Conservation (phyloP, 2,888 invertebrate species). For the Coelopa pilipes region DNA sequence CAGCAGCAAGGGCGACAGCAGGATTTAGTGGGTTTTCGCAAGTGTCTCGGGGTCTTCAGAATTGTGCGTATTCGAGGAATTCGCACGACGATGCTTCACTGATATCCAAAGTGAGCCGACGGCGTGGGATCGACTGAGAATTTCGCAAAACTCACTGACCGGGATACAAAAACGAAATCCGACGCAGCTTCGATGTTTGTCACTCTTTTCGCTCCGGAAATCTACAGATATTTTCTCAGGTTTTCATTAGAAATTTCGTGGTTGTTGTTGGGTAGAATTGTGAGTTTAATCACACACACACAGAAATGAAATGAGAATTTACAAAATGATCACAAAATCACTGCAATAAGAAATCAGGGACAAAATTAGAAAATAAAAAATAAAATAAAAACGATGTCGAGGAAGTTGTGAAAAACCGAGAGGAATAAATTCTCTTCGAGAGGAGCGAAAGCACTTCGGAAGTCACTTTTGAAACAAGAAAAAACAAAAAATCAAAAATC, state of each 20-base stretch:
- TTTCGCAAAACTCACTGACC: background rate
- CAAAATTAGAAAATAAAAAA: background rate
- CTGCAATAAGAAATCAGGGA: conserved; percentile 11
- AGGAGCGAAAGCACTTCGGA: no score
- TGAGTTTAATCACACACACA: conserved; percentile 10
- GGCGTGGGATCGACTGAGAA: background rate
- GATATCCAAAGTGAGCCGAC: conserved; percentile 20
- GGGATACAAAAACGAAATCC: background rate
- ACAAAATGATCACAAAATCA: conserved; percentile 32
- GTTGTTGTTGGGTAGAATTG: conserved; percentile 4
- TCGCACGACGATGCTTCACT: conserved; percentile 15
- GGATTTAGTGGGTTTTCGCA: conserved; percentile 1
- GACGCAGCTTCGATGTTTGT: background rate
- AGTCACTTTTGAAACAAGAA: no score
- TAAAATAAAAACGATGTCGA: no score
- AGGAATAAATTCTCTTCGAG: conserved; percentile 6
- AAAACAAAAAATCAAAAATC: no score
- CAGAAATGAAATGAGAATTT: background rate
- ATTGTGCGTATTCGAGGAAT: conserved; percentile 1
- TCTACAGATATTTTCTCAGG: background rate
- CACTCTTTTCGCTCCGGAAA: background rate
- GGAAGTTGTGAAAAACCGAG: no score
- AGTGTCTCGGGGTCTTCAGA: conserved; percentile 17
- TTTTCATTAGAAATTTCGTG: conserved; percentile 18
- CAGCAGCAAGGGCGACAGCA: background rate